A percentile compares a stretch with the other conserved stretches of the same genome.
phyloP scores from a whole-genome alignment of 30 jellyfish, hydroid and myxozoan species.

The Phacellophora camtschatica region DNA sequence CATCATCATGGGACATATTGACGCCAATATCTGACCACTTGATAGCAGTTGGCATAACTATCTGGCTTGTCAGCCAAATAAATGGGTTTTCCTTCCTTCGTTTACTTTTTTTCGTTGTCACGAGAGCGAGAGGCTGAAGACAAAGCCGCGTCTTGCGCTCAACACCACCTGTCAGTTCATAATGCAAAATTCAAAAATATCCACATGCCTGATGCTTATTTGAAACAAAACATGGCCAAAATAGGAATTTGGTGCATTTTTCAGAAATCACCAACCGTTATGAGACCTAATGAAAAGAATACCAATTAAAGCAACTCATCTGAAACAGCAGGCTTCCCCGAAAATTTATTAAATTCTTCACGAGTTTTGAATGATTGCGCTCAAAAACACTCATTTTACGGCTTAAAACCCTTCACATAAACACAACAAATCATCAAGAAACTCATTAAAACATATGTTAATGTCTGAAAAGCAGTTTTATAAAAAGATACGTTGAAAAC shows the following conservation, averaged over 20 bases:
- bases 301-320: too few species aligned
- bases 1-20: too few species aligned
- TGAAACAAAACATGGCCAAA: slow-evolving; percentile 54
- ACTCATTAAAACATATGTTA: too few species aligned
- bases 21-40: too few species aligned
- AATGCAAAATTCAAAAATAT: slow-evolving; percentile 1
- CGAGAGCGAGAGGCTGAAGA: not conserved
- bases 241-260: not conserved
- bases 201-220: slow-evolving; percentile 61
- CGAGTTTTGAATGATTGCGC: not conserved
- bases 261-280: not conserved
- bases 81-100: not conserved
- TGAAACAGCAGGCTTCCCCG: too few species aligned
- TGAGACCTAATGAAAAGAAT: not conserved
- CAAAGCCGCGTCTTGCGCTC: slow-evolving; percentile 38
- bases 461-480: too few species aligned
- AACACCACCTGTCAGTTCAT: slow-evolving; percentile 32
- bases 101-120: not conserved
- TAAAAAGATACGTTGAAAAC: too few species aligned
- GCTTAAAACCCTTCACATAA: not conserved
- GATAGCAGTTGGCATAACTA: too few species aligned
- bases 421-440: not conserved
- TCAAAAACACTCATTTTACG: not conserved
- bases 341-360: slow-evolving; percentile 6
- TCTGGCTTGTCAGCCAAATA: not conserved